Conservation (phyloP, 2,797 vertebrate species). For the Helarctos malayanus region DNA sequence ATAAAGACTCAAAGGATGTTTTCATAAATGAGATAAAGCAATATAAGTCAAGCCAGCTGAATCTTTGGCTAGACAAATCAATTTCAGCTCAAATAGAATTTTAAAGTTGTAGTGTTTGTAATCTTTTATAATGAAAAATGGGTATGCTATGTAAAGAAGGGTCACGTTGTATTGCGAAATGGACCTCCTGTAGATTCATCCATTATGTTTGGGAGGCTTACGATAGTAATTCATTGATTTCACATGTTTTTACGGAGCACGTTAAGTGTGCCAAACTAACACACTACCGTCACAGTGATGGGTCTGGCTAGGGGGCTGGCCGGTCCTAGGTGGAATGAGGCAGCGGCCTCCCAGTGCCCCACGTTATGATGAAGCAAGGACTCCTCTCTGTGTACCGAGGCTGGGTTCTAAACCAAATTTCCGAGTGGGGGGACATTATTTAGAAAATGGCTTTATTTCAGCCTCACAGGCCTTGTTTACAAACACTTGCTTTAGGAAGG, state of each 20-base stretch:
- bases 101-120: neutral
- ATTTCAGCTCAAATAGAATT: constrained; percentile 44
- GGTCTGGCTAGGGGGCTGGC: neutral
- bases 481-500: neutral
- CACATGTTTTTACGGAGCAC: neutral
- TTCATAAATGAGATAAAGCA: constrained; percentile 33
- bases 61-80: constrained; percentile 19
- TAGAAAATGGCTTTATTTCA: neutral
- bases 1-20: neutral
- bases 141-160: neutral
- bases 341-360: neutral
- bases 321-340: neutral
- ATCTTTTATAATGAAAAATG: neutral
- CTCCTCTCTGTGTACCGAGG: neutral
- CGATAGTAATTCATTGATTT: neutral
- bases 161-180: neutral
- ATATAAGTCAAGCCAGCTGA: neutral
- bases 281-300: no score
- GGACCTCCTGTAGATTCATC: neutral
- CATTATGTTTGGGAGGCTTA: neutral
- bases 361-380: neutral
- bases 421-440: neutral
- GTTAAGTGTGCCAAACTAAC: no score
- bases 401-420: neutral
- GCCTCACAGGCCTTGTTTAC: neutral